Evolutionary conservation across 2,888 invertebrate genomes (phyloP), one percentile per base, ranked within the genome.

Genomic region (Rhagonycha fulva): DNA sequence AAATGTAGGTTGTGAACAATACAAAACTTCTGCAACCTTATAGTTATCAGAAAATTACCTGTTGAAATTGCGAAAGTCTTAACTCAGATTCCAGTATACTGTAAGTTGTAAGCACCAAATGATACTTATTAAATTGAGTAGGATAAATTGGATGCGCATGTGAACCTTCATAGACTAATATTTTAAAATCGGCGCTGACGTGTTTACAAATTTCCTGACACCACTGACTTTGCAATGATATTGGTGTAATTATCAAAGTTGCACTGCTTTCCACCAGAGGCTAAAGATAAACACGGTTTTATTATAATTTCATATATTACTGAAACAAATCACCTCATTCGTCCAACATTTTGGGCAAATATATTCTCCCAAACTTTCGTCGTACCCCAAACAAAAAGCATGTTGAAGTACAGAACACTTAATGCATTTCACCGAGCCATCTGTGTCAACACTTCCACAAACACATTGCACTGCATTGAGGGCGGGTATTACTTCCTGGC

Each of bases 41-140:
- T 62, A 23, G 19, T 23, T 12, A 73, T n/a, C 12, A 14, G 10
- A 14, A 74, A 77, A 62, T 72, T 80, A 86, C 86, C 79, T 87
- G 84, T 75, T 88, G 89, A 3, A 89, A 86, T 77, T 91, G 89
- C 0, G 91, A 90, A 80, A 91, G 91, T 82, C 91, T 87, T 19
- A 94, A 84, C 84, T 95, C 94, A 19, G 87, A 87, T 66, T 91
- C 88, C 1, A 95, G 87, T 0, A 91, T 90, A 79, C 88, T 89
- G 83, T 95, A 95, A 0, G 94, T 93, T 0, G 93, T 94, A 10
- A 95, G 88, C 0, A 95, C 92, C 61, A 95, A 88, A 85, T 95
- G 94, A 82, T 92, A 93, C 7, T 89, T 83, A 7, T 91, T 91
- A 72, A 95, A 86, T 62, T 90, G 88, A 9, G 86, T 86, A 0